Evolutionary conservation across 2,797 vertebrate species (phyloP), one percentile per base, ranked within the genome.

Genomic region (Schizothorax lantsangensis): DNA sequence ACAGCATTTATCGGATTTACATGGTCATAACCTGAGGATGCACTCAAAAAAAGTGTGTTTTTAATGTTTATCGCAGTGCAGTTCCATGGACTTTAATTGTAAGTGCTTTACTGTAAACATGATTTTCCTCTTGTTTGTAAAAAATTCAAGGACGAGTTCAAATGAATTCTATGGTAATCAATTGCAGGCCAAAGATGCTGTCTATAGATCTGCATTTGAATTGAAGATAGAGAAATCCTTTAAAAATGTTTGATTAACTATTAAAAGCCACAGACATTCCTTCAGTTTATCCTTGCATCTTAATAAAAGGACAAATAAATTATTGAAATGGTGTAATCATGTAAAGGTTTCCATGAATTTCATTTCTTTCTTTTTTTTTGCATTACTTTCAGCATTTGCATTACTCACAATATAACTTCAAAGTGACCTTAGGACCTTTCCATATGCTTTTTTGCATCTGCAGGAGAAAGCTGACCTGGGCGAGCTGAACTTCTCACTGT

Each of bases 401-500:
- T 83, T 26, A 57, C 52, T 40, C 81, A 30, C 0, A 11, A 14
- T 30, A 57, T 19, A 14, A 14, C 80, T 54, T 54, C 68, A 7
- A 45, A 72, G 26, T 30, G 23, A 47, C 33, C 14, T n/a, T 36
- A 81, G 78, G 47, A 54, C 23, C 30, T 2, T 71, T 47, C 19
- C 15, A 26, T 45, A 47, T 68, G 57, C 36, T 19, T 57, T 11
- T 17, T 84, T 84, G 36, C 89, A 87, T 91, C 87, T 89, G 86
- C 95, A 98, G 97, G 97, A 98, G 92, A 98, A 98, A 92, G 97
- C 97, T n/a, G 97, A 98, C 89, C 95, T 98, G 40, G 97, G 97
- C 80, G 97, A 98, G 95, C 94, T 98, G 92, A 98, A 98, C 89
- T 98, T 98, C 95, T 98, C 97, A 57, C 95, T 98, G 93, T 98